Percentiles rank a stretch among this genome's conserved stretches.
phyloP scores from a whole-genome alignment of 2,888 invertebrate genomes.

The Plagodis dolabraria region DNA sequence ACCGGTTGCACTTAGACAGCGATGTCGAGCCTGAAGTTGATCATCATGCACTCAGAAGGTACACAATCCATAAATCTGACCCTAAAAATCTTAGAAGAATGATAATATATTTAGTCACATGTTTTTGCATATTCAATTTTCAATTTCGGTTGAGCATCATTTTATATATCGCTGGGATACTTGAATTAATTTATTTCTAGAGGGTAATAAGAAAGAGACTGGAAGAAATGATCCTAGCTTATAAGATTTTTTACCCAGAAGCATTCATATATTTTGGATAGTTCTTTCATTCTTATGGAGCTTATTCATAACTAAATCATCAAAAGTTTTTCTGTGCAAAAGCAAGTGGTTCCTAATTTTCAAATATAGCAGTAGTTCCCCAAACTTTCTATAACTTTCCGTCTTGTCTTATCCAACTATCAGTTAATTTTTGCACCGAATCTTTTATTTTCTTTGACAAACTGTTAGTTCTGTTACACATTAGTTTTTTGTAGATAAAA shows the following conservation, averaged over 20 bases:
- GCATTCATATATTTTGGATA: too few relatives aligned
- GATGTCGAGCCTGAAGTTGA: slow-evolving; percentile 86
- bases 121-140: slow-evolving; percentile 1
- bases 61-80: slow-evolving; percentile 30
- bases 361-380: slow-evolving; percentile 21
- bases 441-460: slow-evolving; percentile 27
- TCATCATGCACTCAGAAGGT: slow-evolving; percentile 87
- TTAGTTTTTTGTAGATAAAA: slow-evolving; percentile 49
- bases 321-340: slow-evolving; percentile 1
- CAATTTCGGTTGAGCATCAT: not conserved
- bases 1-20: slow-evolving; percentile 89
- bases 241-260: too few relatives aligned
- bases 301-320: too few relatives aligned
- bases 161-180: too few relatives aligned
- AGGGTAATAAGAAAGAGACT: too few relatives aligned
- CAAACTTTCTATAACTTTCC: slow-evolving; percentile 37
- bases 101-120: slow-evolving; percentile 1
- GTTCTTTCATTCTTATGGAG: too few relatives aligned
- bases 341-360: slow-evolving; percentile 7
- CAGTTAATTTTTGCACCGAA: slow-evolving; percentile 35
- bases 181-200: too few relatives aligned
- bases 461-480: slow-evolving; percentile 37
- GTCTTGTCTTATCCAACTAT: slow-evolving; percentile 36
- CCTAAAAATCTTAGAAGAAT: not conserved
- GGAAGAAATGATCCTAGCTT: too few relatives aligned